phyloP scores from a whole-genome alignment of 2,797 vertebrate species.

The Bradypodion pumilum region DNA sequence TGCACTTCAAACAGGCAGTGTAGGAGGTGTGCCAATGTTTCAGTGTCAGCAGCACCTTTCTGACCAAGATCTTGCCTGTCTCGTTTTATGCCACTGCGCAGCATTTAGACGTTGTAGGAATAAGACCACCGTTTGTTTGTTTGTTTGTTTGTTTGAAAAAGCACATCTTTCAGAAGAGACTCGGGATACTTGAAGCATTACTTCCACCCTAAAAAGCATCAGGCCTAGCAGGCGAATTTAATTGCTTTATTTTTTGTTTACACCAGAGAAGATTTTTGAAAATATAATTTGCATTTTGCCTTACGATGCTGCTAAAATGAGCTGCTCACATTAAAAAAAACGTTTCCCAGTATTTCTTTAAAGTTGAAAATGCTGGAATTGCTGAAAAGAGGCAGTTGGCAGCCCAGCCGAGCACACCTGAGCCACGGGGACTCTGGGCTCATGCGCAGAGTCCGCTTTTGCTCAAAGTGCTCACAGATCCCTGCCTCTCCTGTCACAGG shows the following conservation, averaged over 20 bases:
- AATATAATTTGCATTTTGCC: conserved; percentile 19
- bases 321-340: neutral
- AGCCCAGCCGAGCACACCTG: no score
- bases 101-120: neutral
- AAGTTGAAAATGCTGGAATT: neutral
- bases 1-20: no score
- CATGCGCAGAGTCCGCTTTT: no score
- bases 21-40: no score
- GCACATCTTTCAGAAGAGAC: neutral
- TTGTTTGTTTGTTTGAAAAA: neutral
- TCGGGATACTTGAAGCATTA: neutral
- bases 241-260: conserved; percentile 10
- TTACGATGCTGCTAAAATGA: conserved; percentile 13
- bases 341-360: neutral
- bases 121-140: neutral
- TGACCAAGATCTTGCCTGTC: neutral
- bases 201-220: neutral
- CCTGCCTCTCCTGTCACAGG: neutral
- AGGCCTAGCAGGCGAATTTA: neutral
- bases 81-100: no score
- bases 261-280: conserved; percentile 6
- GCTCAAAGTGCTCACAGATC: neutral
- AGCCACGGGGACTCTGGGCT: neutral
- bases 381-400: neutral
- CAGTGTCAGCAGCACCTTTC: neutral